These are phyloP conservation scores for Girardinus metallicus DNA, from an alignment of 2,797 vertebrate species.

Conservation along the genomic window DNA sequence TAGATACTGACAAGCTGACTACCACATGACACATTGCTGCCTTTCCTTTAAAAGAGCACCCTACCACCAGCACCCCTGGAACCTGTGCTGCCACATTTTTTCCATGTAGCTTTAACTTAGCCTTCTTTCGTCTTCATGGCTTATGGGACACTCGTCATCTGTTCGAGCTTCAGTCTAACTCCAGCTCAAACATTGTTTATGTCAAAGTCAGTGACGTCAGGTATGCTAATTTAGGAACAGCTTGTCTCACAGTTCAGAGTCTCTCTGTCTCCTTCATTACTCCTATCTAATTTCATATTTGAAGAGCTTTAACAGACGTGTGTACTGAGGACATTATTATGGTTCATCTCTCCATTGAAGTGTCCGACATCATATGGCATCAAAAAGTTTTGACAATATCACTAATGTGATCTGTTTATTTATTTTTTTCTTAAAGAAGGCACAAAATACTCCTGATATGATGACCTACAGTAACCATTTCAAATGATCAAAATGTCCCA, in stretches of 20 bases:
- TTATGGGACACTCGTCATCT: constrained; percentile 25
- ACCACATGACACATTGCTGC: constrained; percentile 33
- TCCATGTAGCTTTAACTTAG: constrained; percentile 3
- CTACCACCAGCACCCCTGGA: background rate
- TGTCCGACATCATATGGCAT: background rate
- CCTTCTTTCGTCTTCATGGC: constrained; percentile 33
- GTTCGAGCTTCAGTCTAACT: constrained; percentile 25
- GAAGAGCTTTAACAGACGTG: constrained; percentile 10
- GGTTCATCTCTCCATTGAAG: constrained; percentile 17
- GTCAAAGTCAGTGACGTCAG: constrained; percentile 50
- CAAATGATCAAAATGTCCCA: background rate
- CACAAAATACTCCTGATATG: background rate
- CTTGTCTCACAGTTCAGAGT: constrained; percentile 42
- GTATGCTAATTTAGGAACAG: constrained; percentile 63
- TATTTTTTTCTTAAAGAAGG: constrained; percentile 21
- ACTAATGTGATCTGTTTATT: constrained; percentile 2
- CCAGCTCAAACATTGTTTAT: constrained; percentile 46
- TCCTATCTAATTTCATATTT: constrained; percentile 44
- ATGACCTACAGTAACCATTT: background rate
- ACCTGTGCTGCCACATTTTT: constrained; percentile 28
- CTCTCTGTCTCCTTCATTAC: constrained; percentile 26
- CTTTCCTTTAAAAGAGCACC: constrained; percentile 19
- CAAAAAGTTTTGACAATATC: background rate
- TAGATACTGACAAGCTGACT: constrained; percentile 50
- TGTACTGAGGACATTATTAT: constrained; percentile 2